Conservation (phyloP, 2,113 vertebrate genomes). For the Halcyon malimbica region DNA sequence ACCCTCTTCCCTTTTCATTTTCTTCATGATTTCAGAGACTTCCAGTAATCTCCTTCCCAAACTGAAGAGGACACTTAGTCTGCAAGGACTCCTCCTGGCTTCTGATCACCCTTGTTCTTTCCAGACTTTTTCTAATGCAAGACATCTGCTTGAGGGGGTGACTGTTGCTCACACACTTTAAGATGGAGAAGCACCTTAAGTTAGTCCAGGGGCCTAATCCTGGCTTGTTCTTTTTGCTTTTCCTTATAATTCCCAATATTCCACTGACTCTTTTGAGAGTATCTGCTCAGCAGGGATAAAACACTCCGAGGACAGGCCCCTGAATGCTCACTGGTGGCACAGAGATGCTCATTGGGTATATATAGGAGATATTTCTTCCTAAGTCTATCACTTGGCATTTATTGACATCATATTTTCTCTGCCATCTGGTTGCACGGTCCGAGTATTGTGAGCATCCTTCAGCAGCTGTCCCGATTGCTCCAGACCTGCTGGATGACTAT, state of each 20-base stretch:
- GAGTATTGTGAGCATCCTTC: background rate
- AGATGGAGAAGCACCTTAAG: accelerated
- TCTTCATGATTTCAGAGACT: background rate
- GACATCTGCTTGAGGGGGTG: background rate
- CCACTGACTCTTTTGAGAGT: background rate
- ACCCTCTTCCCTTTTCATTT: background rate
- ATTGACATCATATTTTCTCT: background rate
- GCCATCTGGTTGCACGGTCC: no score
- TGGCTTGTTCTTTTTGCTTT: background rate
- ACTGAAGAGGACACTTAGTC: background rate
- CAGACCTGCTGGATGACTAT: background rate
- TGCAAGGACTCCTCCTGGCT: background rate
- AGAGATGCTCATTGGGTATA: background rate
- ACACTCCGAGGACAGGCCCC: background rate
- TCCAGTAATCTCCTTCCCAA: background rate
- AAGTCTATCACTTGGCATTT: background rate
- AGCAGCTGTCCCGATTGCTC: background rate
- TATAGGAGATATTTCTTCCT: background rate
- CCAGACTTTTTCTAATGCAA: background rate
- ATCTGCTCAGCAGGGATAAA: background rate
- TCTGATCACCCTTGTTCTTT: background rate
- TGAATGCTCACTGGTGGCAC: background rate
- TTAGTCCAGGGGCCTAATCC: background rate
- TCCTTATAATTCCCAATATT: background rate
- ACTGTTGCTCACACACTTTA: background rate